Evolutionary conservation across 2,797 vertebrate genomes (phyloP).

Genomic region (Aplochiton taeniatus): DNA sequence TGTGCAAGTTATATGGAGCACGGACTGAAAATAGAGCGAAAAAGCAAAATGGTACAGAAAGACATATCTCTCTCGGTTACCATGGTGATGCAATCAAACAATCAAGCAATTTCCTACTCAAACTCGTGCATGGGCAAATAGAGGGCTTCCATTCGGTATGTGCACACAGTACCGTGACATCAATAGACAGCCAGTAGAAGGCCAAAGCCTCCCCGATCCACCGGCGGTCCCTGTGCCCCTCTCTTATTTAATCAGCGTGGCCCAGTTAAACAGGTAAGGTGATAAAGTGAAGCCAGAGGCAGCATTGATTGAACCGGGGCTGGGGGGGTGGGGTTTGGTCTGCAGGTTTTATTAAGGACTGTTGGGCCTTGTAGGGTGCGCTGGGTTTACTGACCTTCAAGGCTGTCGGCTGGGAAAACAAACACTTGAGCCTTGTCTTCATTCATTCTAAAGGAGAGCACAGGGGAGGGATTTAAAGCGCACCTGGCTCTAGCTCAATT

Average conservation of each 20-base stretch:
- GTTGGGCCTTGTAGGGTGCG: slow-evolving; percentile 7
- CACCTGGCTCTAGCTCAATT: slow-evolving; percentile 26
- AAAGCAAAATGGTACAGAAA: no score
- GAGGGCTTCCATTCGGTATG: no score
- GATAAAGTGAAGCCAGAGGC: slow-evolving; percentile 16
- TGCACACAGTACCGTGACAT: no score
- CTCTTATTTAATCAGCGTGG: not conserved
- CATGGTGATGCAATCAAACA: no score
- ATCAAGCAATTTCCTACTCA: no score
- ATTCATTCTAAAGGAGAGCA: slow-evolving; percentile 41
- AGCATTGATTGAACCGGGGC: slow-evolving; percentile 22
- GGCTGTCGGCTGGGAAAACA: slow-evolving; percentile 42
- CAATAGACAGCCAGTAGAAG: no score
- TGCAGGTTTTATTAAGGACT: slow-evolving; percentile 19
- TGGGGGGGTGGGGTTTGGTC: slow-evolving; percentile 14
- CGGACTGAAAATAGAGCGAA: no score
- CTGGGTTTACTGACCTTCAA: slow-evolving; percentile 43
- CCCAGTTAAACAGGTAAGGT: slow-evolving; percentile 23
- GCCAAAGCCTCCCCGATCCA: no score
- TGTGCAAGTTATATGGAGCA: no score
- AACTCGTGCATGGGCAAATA: no score
- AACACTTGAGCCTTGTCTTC: slow-evolving; percentile 40
- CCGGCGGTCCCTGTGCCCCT: not conserved
- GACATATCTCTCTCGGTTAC: no score
- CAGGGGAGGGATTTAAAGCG: slow-evolving; percentile 28